Evolutionary conservation across 2,113 vertebrate species (phyloP).

Genomic region (Neotoma lepida): DNA sequence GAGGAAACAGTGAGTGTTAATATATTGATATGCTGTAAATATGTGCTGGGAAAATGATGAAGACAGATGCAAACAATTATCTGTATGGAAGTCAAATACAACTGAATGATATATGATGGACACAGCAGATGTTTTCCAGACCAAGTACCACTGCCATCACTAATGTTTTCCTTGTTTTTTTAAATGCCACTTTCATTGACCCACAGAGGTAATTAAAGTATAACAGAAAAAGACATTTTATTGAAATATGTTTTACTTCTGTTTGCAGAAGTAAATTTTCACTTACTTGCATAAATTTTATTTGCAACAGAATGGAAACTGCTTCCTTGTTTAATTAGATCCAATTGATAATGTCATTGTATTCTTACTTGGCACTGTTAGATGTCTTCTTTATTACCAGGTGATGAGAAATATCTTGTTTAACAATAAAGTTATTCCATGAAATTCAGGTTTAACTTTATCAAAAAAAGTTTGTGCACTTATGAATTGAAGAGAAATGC

Average conservation of each 20-base stretch:
- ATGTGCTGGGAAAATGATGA: slow-evolving; percentile 56
- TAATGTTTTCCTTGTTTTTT: slow-evolving; percentile 74
- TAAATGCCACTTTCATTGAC: slow-evolving; percentile 72
- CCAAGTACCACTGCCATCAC: slow-evolving; percentile 61
- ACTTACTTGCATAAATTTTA: too few species aligned
- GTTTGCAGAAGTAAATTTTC: too few species aligned
- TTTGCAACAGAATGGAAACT: slow-evolving; percentile 75
- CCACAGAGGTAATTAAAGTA: slow-evolving; percentile 77
- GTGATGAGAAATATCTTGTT: slow-evolving; percentile 74
- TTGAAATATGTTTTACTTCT: slow-evolving; percentile 75
- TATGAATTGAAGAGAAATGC: slow-evolving; percentile 53
- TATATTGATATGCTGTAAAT: slow-evolving; percentile 70
- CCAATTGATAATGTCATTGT: slow-evolving; percentile 82
- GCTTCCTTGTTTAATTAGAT: slow-evolving; percentile 82
- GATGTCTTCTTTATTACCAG: slow-evolving; percentile 78
- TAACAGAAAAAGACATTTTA: slow-evolving; percentile 75
- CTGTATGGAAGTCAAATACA: slow-evolving; percentile 70
- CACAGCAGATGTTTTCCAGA: slow-evolving; percentile 73
- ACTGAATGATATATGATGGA: slow-evolving; percentile 64
- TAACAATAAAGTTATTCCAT: slow-evolving; percentile 66
- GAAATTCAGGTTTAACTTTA: slow-evolving; percentile 66
- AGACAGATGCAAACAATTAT: slow-evolving; percentile 80
- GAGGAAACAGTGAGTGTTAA: slow-evolving; percentile 75
- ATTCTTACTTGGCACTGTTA: slow-evolving; percentile 69
- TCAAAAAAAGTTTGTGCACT: slow-evolving; percentile 62